Evolutionary conservation across 1,140 invertebrate genomes (phyloP), one percentile per base, ranked within the genome.

Genomic region (Branchinecta lindahli): DNA sequence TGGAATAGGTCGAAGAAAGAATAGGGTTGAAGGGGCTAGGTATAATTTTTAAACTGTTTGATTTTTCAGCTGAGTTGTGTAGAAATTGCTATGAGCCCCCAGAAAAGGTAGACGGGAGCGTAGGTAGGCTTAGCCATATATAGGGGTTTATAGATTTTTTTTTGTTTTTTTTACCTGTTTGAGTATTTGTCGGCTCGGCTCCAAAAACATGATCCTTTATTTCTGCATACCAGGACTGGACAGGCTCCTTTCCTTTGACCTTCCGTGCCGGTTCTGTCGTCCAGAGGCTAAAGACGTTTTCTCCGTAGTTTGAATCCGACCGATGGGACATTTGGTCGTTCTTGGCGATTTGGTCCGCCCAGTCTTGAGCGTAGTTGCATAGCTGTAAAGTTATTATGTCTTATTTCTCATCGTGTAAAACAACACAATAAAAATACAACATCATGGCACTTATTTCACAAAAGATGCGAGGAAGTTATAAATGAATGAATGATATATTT

Each of bases 281-380:
- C 84, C 86, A 89, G 74, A 85, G 82, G 70, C 84, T 86, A 75
- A 86, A 92, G 70, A 92, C 85, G 77, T 92, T 92, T 76, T 85
- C 90, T 2, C 90, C 89, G 77, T 91, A 91, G 45, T 75, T 72
- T 45, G 75, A 75, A 67, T 75, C 85, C 44, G 84, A 82, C 45
- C 90, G 85, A 76, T 94, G 92, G 72, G 88, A 82, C 74, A 92
- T 82, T 68, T 79, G 80, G 52, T 87, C 85, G 70, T 80, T 85
- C 45, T 82, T 80, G 2, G 86, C 86, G 33, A 94, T 76, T 69
- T 84, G 81, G 71, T 88, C 86, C 0, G 90, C 91, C 90, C 91
- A 93, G 76, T 89, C 87, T 79, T 92, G 86, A 74, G 89, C 84
- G 73, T 86, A 85, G 76, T 85, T 86, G 75, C 85, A 85, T 33